Conservation (phyloP, 2,113 vertebrate species). For the Herpailurus yagouaroundi region DNA sequence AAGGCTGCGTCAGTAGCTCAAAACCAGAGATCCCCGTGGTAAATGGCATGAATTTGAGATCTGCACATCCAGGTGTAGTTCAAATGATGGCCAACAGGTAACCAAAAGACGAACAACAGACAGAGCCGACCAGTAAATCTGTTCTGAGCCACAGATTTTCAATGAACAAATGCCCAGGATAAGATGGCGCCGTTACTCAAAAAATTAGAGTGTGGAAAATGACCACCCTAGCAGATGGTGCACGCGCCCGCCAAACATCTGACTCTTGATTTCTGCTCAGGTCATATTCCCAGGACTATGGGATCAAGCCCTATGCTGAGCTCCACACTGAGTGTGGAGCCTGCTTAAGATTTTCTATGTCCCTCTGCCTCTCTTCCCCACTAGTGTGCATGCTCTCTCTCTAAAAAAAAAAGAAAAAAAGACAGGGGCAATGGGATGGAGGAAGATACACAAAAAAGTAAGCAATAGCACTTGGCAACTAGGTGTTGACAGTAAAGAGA, state of each 20-base stretch:
- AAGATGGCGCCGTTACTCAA: conserved; percentile 6
- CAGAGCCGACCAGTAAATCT: rapidly evolving
- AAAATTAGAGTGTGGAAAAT: rapidly evolving
- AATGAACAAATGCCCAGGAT: background rate
- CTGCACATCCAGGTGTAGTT: background rate
- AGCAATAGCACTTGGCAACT: background rate
- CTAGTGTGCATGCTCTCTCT: too few relatives aligned
- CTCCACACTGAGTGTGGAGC: too few relatives aligned
- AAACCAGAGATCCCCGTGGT: background rate
- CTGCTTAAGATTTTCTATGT: too few relatives aligned
- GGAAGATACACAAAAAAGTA: background rate
- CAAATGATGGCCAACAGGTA: background rate
- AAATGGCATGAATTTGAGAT: background rate
- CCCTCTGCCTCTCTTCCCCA: too few relatives aligned
- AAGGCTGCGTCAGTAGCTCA: background rate
- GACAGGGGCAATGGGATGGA: background rate
- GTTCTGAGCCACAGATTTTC: rapidly evolving
- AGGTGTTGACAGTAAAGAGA: background rate
- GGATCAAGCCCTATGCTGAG: too few relatives aligned
- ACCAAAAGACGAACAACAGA: background rate
- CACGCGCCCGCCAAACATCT: background rate
- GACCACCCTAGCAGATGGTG: rapidly evolving
- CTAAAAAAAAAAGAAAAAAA: too few relatives aligned
- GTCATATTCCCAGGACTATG: too few relatives aligned
- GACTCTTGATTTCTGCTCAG: too few relatives aligned